Base-by-base conservation (phyloP, 2,888 invertebrate species). In the Drosophila borealis region DNA sequence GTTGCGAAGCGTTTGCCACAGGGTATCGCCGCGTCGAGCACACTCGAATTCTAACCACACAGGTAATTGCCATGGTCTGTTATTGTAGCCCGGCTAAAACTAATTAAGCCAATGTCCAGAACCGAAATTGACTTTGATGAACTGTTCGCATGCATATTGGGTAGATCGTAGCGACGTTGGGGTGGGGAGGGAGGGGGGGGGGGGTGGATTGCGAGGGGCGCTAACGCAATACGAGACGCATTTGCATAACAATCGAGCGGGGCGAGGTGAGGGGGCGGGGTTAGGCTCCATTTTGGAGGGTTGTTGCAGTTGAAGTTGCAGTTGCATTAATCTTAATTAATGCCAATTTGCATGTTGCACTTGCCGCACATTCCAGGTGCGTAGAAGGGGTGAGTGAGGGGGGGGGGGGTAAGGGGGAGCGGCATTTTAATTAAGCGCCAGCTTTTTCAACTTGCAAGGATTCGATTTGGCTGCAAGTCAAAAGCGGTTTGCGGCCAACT, bases 321-420 rank as follows among this genome's bases (percentile, higher is more conserved):
- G 42, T 48, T 62, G 62, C 71, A 66, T 76, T 76, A 62, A 74
- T 66, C 74, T 62, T 55, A 57, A 76, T 66, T 70, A 73, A 60
- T 68, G 63, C 51, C 42, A 50, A 14, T 44, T 53, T 49, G 51
- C 41, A 39, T 17, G 48, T 39, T 46, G 49, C 42, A 34, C 29
- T 36, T 39, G 54, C 25, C 29, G 45, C 37, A 46, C 11, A 42
- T 37, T 56, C 17, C 45, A 50, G 36, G 14, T 25, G 42, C 45
- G 17, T 17, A 9, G 8, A 8, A 25, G n/a, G 19, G 5, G 1
- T 11, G n/a, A 6, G 21, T 5, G 25, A 0, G 25, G 25, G 25
- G 6, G 9, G 13, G 19, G 10, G 13, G 29, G 10, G 14, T n/a
- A n/a, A 29, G 25, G 2, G 17, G 37, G 11, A 19, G n/a, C 48